A percentile compares a stretch with the other conserved stretches of the same genome.
Conservation (phyloP, 1,140 invertebrate genomes). For the Babylonia areolata region DNA sequence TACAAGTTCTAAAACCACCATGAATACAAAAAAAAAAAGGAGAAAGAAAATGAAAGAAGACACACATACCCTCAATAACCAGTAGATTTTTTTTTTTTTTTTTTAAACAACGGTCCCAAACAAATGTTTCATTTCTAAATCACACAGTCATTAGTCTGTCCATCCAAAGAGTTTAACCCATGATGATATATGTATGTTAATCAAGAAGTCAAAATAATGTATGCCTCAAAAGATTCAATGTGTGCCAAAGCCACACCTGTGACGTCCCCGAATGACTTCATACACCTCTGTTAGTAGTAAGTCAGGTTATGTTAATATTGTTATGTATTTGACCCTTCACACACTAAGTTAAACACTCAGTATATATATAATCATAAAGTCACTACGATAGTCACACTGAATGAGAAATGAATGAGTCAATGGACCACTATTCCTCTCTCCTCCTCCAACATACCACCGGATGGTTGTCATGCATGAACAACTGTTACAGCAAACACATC, state of each 20-base stretch:
- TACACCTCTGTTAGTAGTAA: neutral
- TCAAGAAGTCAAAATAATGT: neutral
- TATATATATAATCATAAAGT: neutral
- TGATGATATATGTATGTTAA: neutral
- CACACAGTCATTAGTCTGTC: neutral
- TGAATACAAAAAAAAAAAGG: neutral
- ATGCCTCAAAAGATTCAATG: neutral
- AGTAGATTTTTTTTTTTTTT: neutral
- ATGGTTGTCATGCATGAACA: neutral
- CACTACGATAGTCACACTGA: neutral
- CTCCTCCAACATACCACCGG: neutral
- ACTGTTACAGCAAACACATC: neutral
- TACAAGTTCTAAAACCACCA: too few relatives aligned
- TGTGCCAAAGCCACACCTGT: neutral
- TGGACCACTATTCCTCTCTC: neutral
- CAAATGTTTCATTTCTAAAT: neutral
- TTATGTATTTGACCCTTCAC: too few relatives aligned
- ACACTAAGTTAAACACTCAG: neutral
- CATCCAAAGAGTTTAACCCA: neutral
- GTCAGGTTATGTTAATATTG: neutral
- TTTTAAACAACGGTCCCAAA: neutral
- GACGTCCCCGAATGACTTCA: neutral
- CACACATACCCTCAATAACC: too few relatives aligned
- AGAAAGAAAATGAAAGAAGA: too few relatives aligned
- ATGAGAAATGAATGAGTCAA: neutral